A percentile compares a stretch with the other conserved stretches of the same genome.
These are phyloP conservation scores for Notodonta ziczac DNA, from an alignment of 2,888 invertebrate species.

Conservation along the genomic window DNA sequence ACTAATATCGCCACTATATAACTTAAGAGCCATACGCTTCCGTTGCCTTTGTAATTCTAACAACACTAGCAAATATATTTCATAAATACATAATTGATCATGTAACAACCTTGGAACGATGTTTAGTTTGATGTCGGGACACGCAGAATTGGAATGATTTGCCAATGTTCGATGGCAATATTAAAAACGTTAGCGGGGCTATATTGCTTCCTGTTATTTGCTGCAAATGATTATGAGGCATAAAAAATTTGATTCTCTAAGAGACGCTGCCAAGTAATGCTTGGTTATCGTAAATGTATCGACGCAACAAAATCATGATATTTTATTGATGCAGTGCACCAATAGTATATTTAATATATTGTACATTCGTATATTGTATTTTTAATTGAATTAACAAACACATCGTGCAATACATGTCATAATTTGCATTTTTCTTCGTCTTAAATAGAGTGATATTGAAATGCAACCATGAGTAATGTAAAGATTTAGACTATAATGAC, in stretches of 20 bases:
- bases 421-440: too few relatives aligned
- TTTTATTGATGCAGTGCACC: background rate
- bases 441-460: too few relatives aligned
- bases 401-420: too few relatives aligned
- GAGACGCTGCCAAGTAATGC: conserved; percentile 16
- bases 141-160: conserved; percentile 14
- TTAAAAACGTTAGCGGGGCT: conserved; percentile 14
- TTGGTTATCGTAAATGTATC: conserved; percentile 24
- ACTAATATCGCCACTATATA: conserved; percentile 18
- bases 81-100: conserved; percentile 14
- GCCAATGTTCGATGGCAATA: conserved; percentile 23
- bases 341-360: too few relatives aligned
- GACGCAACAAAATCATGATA: background rate
- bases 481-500: too few relatives aligned
- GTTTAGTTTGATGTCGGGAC: conserved; percentile 19
- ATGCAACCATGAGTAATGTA: too few relatives aligned
- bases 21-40: conserved; percentile 13
- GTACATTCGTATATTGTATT: background rate
- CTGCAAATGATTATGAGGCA: conserved; percentile 25
- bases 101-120: conserved; percentile 27
- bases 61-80: conserved; percentile 16
- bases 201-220: conserved; percentile 22
- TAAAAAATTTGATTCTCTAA: conserved; percentile 13
- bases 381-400: too few relatives aligned
- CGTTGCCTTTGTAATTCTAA: conserved; percentile 28